These are phyloP conservation scores for Melitaea cinxia DNA, from an alignment of 1,140 invertebrate genomes.

Conservation along the genomic window DNA sequence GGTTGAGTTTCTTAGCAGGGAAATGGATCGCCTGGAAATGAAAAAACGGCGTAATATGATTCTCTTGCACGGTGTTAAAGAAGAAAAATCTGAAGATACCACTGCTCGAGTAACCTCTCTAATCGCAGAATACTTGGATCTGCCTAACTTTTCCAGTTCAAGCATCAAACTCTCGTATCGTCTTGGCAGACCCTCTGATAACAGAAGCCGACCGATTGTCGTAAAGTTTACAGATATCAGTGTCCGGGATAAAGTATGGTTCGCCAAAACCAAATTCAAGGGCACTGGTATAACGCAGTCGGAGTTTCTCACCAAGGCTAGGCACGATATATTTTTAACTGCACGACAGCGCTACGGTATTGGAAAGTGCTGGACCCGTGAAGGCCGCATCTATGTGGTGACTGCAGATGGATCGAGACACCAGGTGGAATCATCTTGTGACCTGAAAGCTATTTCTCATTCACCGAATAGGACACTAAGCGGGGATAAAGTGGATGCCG, in stretches of 20 bases:
- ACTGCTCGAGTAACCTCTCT: not conserved
- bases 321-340: slow-evolving; percentile 1
- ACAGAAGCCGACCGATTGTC: slow-evolving; percentile 1
- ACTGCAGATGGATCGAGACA: not conserved
- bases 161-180: not conserved
- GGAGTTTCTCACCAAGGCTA: slow-evolving; percentile 13
- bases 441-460: not conserved
- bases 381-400: not conserved
- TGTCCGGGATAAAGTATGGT: slow-evolving; percentile 14
- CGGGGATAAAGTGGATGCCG: too few species aligned
- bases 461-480: too few species aligned
- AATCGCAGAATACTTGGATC: not conserved
- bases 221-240: slow-evolving; percentile 13
- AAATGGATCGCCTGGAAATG: not conserved
- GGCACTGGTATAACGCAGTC: slow-evolving; percentile 12
- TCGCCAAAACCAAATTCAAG: slow-evolving; percentile 14
- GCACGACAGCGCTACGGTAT: slow-evolving; percentile 9
- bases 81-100: not conserved
- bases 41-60: not conserved
- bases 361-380: slow-evolving; percentile 11
- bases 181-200: not conserved
- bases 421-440: not conserved
- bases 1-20: not conserved
- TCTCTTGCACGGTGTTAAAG: not conserved
- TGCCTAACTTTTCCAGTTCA: not conserved